Conservation (phyloP, 1,140 invertebrate genomes). For the Fragariocoptes setiger region DNA sequence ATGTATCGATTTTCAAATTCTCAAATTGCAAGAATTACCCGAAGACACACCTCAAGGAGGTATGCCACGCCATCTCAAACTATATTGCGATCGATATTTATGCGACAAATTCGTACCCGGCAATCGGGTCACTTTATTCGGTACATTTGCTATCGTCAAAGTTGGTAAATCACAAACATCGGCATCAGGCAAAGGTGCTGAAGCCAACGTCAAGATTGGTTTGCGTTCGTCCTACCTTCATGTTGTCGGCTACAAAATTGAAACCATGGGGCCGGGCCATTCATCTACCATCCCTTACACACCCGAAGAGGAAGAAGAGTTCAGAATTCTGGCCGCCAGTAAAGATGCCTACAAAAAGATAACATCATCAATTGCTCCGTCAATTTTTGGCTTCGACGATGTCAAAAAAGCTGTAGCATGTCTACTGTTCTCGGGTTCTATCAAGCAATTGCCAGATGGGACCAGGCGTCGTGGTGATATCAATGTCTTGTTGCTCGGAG, state of each 20-base stretch:
- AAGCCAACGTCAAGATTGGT: constrained; percentile 55
- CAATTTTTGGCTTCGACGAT: constrained; percentile 72
- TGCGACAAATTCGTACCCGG: constrained; percentile 87
- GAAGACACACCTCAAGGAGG: constrained; percentile 92
- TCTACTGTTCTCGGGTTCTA: constrained; percentile 58
- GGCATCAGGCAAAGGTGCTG: constrained; percentile 26
- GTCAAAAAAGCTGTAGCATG: constrained; percentile 93
- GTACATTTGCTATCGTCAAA: constrained; percentile 91
- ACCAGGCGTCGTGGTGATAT: constrained; percentile 80
- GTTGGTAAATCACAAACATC: constrained; percentile 22
- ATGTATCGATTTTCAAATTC: constrained; percentile 62
- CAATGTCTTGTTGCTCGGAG: constrained; percentile 74
- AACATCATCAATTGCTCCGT: constrained; percentile 69
- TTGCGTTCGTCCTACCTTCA: constrained; percentile 73
- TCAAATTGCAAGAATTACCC: constrained; percentile 78
- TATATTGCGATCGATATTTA: constrained; percentile 77
- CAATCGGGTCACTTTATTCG: constrained; percentile 65
- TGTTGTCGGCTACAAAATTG: constrained; percentile 62
- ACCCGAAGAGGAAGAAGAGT: constrained; percentile 63
- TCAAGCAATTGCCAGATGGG: constrained; percentile 55
- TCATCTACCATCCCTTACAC: constrained; percentile 25
- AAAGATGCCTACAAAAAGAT: constrained; percentile 65
- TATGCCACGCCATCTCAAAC: constrained; percentile 75
- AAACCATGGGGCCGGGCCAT: constrained; percentile 41
- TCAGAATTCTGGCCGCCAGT: constrained; percentile 44